These are phyloP conservation scores for Gavialis gangeticus DNA, from an alignment of 2,113 vertebrate species.

Conservation along the genomic window DNA sequence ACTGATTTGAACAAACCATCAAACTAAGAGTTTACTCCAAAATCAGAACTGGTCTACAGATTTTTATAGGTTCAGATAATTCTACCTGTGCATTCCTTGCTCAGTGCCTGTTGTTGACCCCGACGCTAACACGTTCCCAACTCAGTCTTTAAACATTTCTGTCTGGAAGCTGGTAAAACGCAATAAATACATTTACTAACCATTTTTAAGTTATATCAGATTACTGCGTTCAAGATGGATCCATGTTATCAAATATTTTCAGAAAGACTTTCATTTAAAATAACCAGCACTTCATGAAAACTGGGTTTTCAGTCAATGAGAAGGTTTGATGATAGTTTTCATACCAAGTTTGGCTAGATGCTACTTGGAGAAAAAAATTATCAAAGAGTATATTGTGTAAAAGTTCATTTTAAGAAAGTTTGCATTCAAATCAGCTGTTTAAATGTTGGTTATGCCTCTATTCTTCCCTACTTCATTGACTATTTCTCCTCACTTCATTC, in stretches of 20 bases:
- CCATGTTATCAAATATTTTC: not conserved
- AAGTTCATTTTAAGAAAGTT: too few relatives aligned
- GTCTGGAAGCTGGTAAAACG: not conserved
- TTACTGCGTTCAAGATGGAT: not conserved
- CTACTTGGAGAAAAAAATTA: not conserved
- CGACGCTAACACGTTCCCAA: rapidly evolving
- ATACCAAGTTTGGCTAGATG: not conserved
- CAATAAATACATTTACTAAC: not conserved
- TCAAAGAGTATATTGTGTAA: too few relatives aligned
- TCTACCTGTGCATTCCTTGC: not conserved
- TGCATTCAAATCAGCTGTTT: not conserved
- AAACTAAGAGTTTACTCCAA: not conserved
- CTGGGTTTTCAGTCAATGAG: not conserved
- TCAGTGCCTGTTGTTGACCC: not conserved
- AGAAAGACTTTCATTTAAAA: not conserved
- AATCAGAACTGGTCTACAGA: not conserved
- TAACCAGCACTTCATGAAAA: not conserved
- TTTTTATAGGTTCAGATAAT: not conserved
- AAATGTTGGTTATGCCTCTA: not conserved
- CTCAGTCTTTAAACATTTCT: not conserved
- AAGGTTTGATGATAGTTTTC: not conserved
- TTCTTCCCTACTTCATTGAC: not conserved
- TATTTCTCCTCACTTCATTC: not conserved
- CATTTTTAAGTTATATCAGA: not conserved
- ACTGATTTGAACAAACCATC: slow-evolving; percentile 28